Base-by-base conservation (phyloP, 1,140 invertebrate genomes). In the Capitella teleta region DNA sequence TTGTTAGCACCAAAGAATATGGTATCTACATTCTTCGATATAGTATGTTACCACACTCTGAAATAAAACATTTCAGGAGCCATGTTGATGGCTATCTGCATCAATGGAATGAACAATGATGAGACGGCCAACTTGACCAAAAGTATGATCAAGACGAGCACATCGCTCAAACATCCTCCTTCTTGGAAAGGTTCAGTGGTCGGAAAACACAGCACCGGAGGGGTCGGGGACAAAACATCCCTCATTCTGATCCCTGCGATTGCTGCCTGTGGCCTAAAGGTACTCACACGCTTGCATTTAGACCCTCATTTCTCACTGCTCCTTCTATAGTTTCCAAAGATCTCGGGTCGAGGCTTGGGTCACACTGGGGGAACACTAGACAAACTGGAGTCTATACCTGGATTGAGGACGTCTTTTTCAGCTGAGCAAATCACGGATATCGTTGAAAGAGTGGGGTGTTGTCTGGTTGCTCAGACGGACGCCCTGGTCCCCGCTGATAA, bases 131-230 rank as follows among this genome's bases (percentile, higher is more conserved):
- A 53, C 5, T 60, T 82, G 14, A 80, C 79, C 0, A 52, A 60
- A 19, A 59, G 68, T 0, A 79, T 80, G 75, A 66, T 70, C 10
- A 57, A 73, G 16, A 78, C 77, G 18, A 78, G 79, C 54, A 60
- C 62, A 3, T 54, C 58, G 0, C 63, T 79, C 28, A 36, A 48
- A 8, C 79, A 77, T 77, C 75, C 76, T 1, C 44, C 56, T 5
- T 64, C 73, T 30, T 77, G 73, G 72, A 52, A 50, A 6, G 60
- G 58, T 2, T 23, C 40, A 5, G 53, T 79, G 3, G 79, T 79
- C 3, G 80, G 82, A 60, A 82, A 82, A 61, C 80, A 82, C 61
- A 81, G 79, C 56, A 82, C 80, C n/a, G 80, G 80, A 2, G 80
- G 80, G 12, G 78, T 82, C 3, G 80, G 80, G 0, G 80, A 82